Base-by-base conservation (phyloP, 2,888 invertebrate genomes). In the Ophonus ardosiacus region DNA sequence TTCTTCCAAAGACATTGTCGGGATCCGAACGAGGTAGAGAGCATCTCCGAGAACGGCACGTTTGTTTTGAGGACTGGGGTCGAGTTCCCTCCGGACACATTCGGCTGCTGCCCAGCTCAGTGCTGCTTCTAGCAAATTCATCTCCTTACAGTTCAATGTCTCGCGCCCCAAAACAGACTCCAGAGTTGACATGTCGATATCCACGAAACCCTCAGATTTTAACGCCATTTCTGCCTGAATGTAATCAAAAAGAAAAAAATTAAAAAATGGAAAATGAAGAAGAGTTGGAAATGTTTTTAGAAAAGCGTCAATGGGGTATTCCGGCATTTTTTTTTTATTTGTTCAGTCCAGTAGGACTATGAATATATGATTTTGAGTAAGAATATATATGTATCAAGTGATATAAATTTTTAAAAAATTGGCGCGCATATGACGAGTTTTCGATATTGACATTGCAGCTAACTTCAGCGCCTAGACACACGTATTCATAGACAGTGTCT, bases 111-210 rank as follows among this genome's bases (percentile, higher is more conserved):
- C 98, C 99, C 99, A 99, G 87, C 96, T 95, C 86, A 98, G 92
- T 0, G 97, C 98, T 15, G 98, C 98, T 90, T 97, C 97, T 91
- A 98, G 96, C 74, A 97, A 92, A 90, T 96, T 96, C 88, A 97
- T 96, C 92, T 99, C 99, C 91, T 97, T 97, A 90, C 98, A 98
- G 91, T 98, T 98, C 68, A 99, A 93, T 1, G 98, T 98, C 92
- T 99, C 98, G 87, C 98, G 94, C 81, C 96, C 96, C 88, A 99
- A 93, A 88, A 98, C 97, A 85, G 97, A 97, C 91, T 97, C 97
- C 88, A 98, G 93, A 31, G 98, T 98, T 88, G 97, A 96, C 89
- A 96, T 95, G 92, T 98, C 98, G 90, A 99, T 98, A 91, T 99
- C 98, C 87, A 97, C 96, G 92, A 99, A 98, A 88, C 98, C 98